phyloP scores from a whole-genome alignment of 2,888 invertebrate species.

The Chrysodeixis includens region DNA sequence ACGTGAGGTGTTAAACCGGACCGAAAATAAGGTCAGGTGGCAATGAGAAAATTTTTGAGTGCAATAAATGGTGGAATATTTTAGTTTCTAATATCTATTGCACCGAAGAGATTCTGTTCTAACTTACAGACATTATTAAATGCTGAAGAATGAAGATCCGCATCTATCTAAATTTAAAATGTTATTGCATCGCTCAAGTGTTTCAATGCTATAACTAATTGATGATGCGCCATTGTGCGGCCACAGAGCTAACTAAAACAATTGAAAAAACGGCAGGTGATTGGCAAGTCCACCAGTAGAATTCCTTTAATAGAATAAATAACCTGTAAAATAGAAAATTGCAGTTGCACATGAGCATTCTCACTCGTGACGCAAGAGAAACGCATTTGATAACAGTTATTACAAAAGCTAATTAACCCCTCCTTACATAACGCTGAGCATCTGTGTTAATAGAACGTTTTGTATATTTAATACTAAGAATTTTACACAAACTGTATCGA shows the following conservation, averaged over 20 bases:
- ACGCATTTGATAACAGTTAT: conserved; percentile 64
- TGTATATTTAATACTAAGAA: conserved; percentile 64
- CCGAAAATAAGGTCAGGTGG: conserved; percentile 61
- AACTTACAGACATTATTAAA: not conserved
- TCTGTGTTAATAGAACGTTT: conserved; percentile 83
- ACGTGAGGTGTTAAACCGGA: conserved; percentile 63
- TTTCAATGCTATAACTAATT: conserved; percentile 24
- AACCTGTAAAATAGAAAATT: conserved; percentile 28
- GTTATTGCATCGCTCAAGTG: conserved; percentile 16
- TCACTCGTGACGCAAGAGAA: conserved; percentile 60
- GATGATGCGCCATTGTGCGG: conserved; percentile 20
- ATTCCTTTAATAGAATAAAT: conserved; percentile 16
- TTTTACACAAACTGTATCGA: conserved; percentile 49
- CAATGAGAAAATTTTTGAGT: conserved; percentile 41
- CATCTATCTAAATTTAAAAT: conserved; percentile 22
- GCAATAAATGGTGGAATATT: conserved; percentile 30
- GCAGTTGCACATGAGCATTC: conserved; percentile 49
- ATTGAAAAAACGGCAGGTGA: conserved; percentile 11
- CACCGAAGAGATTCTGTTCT: not conserved
- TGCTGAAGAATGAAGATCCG: not conserved
- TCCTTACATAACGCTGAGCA: conserved; percentile 82
- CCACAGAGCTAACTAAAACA: conserved; percentile 5
- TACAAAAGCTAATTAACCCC: conserved; percentile 76
- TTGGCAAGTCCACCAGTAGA: not conserved
- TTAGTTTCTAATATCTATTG: conserved; percentile 7